phyloP scores from a whole-genome alignment of 2,797 vertebrate species.

The Sebastes melanostomus region DNA sequence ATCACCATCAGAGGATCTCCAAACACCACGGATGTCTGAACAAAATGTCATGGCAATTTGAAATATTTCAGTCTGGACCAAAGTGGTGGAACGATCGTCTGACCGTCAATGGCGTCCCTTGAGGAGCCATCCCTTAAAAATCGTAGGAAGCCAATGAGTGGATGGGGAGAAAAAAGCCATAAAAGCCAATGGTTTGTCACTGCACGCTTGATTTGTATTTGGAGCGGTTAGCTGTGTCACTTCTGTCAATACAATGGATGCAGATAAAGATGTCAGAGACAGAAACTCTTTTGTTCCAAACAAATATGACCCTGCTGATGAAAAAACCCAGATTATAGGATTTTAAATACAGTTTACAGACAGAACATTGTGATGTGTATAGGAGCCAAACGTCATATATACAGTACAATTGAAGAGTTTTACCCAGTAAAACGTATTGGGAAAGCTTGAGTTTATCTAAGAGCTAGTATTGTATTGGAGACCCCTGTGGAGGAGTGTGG shows the following conservation, averaged over 20 bases:
- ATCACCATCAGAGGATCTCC: background rate
- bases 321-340: background rate
- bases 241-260: constrained; percentile 24
- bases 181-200: constrained; percentile 23
- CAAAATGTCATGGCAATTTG: background rate
- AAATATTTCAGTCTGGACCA: background rate
- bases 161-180: background rate
- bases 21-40: background rate
- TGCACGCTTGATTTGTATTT: constrained; percentile 24
- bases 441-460: background rate
- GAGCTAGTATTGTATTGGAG: background rate
- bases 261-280: constrained; percentile 28
- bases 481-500: background rate
- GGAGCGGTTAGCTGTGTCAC: constrained; percentile 14
- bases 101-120: background rate
- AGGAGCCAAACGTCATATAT: background rate
- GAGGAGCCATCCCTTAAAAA: background rate
- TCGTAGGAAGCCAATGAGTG: background rate
- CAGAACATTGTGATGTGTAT: background rate
- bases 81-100: background rate
- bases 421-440: background rate
- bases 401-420: background rate
- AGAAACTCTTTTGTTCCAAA: constrained; percentile 11
- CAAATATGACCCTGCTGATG: background rate
- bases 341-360: constrained; percentile 3